Evolutionary conservation across 2,113 vertebrate genomes (phyloP).

Genomic region (Callopanchax toddi): DNA sequence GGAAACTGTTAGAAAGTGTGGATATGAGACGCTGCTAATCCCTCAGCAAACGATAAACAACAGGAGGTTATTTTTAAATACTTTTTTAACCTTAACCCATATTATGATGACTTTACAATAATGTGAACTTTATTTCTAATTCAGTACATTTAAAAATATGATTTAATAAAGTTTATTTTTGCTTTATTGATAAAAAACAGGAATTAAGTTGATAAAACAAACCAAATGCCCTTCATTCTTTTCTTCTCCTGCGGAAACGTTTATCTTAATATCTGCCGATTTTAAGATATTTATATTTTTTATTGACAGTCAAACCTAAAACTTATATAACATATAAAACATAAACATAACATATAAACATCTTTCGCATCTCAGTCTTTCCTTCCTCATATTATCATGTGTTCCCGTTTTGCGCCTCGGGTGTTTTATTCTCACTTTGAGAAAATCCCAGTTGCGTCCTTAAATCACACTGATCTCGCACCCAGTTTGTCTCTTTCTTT

Average conservation of each 20-base stretch:
- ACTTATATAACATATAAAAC: background rate
- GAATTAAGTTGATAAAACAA: too few species aligned
- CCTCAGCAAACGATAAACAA: background rate
- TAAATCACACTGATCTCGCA: slow-evolving; percentile 20
- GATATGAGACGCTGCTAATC: background rate
- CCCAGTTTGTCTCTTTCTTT: slow-evolving; percentile 5
- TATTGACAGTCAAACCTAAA: background rate
- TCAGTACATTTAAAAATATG: too few species aligned
- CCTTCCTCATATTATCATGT: background rate
- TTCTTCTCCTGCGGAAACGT: too few species aligned
- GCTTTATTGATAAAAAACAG: too few species aligned
- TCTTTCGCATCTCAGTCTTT: background rate
- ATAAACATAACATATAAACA: too few species aligned
- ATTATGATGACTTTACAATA: background rate
- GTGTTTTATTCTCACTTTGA: slow-evolving; percentile 36
- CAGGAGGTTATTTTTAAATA: background rate
- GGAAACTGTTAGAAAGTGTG: too few species aligned
- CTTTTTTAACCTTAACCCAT: too few species aligned
- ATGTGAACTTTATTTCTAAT: background rate
- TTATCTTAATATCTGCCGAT: too few species aligned
- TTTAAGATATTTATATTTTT: background rate
- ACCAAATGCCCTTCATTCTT: too few species aligned
- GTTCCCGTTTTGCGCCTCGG: background rate
- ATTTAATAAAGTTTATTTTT: too few species aligned
- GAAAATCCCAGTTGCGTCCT: slow-evolving; percentile 44